Conservation (phyloP, 2,113 vertebrate genomes). For the mouse (Mus musculus) region DNA sequence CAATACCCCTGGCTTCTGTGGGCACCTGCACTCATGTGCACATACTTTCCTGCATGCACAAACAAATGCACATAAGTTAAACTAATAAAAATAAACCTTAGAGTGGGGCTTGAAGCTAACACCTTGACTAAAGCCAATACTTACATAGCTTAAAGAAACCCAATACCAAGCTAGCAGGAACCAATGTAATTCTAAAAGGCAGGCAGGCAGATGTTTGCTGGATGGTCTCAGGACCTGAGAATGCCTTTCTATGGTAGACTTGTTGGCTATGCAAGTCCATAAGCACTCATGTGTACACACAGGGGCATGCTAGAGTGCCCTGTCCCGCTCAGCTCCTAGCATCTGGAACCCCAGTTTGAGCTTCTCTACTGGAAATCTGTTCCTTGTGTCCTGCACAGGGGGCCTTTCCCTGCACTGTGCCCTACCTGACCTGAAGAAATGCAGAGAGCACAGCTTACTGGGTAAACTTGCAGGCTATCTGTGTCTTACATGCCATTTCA, state of each 20-base stretch:
- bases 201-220: background rate
- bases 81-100: background rate
- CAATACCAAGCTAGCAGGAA: background rate
- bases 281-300: too few relatives aligned
- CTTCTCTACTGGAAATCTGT: background rate
- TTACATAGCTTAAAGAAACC: background rate
- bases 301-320: fast-evolving
- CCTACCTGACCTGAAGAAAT: background rate
- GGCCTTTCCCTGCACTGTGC: background rate
- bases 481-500: background rate
- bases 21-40: background rate
- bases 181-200: background rate
- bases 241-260: background rate
- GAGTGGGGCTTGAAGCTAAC: background rate
- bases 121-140: background rate
- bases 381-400: background rate
- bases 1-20: background rate
- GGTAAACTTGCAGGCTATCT: background rate
- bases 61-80: background rate
- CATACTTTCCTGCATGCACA: too few relatives aligned
- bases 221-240: background rate
- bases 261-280: fast-evolving
- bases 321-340: background rate
- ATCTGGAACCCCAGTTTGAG: background rate
- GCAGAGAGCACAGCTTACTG: background rate